Evolutionary conservation across 1,140 invertebrate species (phyloP), one percentile per base, ranked within the genome.

Genomic region (Doryteuthis pealeii): DNA sequence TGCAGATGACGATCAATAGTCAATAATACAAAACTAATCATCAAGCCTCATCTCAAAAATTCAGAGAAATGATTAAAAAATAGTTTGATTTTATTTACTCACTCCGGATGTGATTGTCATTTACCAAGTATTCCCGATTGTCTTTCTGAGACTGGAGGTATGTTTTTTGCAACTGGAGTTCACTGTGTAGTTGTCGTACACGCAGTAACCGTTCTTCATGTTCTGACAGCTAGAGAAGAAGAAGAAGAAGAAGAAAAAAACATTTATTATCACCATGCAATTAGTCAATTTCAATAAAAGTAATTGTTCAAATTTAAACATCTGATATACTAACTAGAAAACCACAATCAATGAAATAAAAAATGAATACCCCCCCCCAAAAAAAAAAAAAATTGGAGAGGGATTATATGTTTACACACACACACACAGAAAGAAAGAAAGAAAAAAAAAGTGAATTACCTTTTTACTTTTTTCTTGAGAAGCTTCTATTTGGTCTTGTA

Each of bases 81-180:
- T 40, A 40, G 3, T 40, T 40, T 40, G 35, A 40, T 40, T 40
- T 40, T 40, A 10, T 40, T n/a, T 62, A 62, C 54, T 62, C 54
- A 62, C 54, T 62, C 18, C 54, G 18, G 26, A 62, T 62, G 26
- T 62, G 54, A 62, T 62, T 62, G 54, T 62, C 54, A 62, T 62
- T 62, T 62, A 28, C 18, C 18, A 62, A 62, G 26, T 5, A 62
- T 14, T 82, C 82, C 67, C 70, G 70, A 6, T 75, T 73, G 43
- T 86, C 83, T 70, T 83, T 82, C 30, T 82, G 76, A 15, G 43
- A 49, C 43, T 82, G 79, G 12, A 85, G 71, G 40, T 81, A 90
- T 74, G 68, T 84, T 76, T 76, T 90, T 82, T 81, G 92, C 78
- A 86, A 91, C 80, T 78, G 69, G 1, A 88, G 77, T 78, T 85